Evolutionary conservation across 2,113 vertebrate species (phyloP).

Genomic region (Butorides virescens): DNA sequence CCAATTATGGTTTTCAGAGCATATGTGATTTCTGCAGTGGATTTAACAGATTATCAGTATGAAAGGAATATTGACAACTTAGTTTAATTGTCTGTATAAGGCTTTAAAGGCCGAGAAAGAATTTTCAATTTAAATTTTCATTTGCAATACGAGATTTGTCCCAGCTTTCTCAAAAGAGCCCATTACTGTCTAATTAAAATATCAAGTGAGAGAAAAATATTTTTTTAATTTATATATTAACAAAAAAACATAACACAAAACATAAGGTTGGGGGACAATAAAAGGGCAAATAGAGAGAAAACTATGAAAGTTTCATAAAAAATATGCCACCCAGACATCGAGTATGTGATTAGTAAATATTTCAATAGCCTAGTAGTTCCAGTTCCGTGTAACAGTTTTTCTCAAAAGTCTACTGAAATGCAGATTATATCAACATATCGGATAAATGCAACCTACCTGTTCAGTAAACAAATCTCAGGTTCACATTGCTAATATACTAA

Average conservation of each 20-base stretch:
- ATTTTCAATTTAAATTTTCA: neutral
- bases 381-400: neutral
- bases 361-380: neutral
- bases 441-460: neutral
- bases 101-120: neutral
- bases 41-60: neutral
- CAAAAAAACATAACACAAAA: neutral
- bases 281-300: neutral
- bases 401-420: neutral
- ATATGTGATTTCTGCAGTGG: neutral
- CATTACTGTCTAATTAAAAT: neutral
- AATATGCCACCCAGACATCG: neutral
- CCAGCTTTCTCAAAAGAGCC: neutral
- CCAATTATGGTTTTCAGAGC: neutral
- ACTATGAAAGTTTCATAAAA: neutral
- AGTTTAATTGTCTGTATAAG: neutral
- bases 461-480: neutral
- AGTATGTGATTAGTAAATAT: neutral
- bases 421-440: neutral
- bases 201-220: neutral
- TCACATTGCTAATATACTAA: neutral
- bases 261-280: accelerated
- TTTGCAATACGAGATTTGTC: neutral
- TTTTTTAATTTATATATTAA: neutral
- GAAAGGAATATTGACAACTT: neutral